phyloP scores from a whole-genome alignment of 2,797 vertebrate species.

The Xenopus petersii region DNA sequence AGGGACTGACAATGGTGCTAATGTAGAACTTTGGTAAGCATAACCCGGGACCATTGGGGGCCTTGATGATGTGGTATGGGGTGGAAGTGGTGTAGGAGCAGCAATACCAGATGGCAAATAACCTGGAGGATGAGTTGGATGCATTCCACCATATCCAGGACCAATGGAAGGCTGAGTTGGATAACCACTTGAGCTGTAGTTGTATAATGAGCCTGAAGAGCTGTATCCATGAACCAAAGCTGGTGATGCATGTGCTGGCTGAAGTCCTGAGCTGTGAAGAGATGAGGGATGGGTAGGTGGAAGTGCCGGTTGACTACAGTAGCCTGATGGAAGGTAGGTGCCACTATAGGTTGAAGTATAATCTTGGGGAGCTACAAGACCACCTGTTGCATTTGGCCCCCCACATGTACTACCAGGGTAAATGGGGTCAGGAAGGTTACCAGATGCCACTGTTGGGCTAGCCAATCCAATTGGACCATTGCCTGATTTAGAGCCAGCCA shows the following conservation, averaged over 20 bases:
- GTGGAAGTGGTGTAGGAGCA: conserved; percentile 78
- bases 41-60: conserved; percentile 78
- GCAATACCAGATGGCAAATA: conserved; percentile 84
- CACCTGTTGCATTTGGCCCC: conserved; percentile 48
- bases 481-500: conserved; percentile 72
- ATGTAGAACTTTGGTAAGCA: conserved; percentile 73
- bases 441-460: conserved; percentile 72
- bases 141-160: conserved; percentile 72
- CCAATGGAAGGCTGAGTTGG: conserved; percentile 75
- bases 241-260: conserved; percentile 77
- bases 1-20: conserved; percentile 52
- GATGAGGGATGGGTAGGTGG: conserved; percentile 70
- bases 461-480: conserved; percentile 69
- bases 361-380: conserved; percentile 71
- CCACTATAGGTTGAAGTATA: conserved; percentile 83
- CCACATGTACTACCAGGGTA: conserved; percentile 67
- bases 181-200: conserved; percentile 80
- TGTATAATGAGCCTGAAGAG: conserved; percentile 81
- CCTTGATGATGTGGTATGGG: conserved; percentile 61
- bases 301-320: conserved; percentile 85
- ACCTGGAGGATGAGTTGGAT: conserved; percentile 74
- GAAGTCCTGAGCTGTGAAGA: conserved; percentile 64
- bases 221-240: conserved; percentile 82
- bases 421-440: conserved; percentile 70
- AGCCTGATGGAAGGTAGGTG: conserved; percentile 85